phyloP scores from a whole-genome alignment of 1,140 invertebrate species.

The Euglossa dilemma region DNA sequence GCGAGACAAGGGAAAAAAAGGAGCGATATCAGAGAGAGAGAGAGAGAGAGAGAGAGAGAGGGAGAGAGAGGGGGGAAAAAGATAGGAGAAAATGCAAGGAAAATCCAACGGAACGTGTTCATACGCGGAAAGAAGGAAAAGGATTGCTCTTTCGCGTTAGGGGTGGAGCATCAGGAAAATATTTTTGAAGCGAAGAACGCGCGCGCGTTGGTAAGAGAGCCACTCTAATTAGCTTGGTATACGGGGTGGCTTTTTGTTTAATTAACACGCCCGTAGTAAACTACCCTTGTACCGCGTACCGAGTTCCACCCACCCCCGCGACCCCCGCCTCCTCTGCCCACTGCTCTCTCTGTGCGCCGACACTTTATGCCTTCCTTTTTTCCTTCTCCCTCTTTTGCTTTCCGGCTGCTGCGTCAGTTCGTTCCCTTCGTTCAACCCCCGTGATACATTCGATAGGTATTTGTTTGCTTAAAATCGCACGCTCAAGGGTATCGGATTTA shows the following conservation, averaged over 20 bases:
- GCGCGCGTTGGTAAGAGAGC: slow-evolving; percentile 60
- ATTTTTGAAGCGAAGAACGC: slow-evolving; percentile 72
- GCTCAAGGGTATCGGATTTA: slow-evolving; percentile 69
- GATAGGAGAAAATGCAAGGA: neutral
- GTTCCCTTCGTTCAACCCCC: slow-evolving; percentile 9
- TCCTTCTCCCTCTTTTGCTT: neutral
- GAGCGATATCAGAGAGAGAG: too few species aligned
- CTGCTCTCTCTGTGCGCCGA: neutral
- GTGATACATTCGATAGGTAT: slow-evolving; percentile 69
- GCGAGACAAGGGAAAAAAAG: neutral
- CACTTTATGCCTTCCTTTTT: slow-evolving; percentile 46
- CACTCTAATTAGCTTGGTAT: slow-evolving; percentile 77
- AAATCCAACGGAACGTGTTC: slow-evolving; percentile 32
- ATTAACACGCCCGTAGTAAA: slow-evolving; percentile 77
- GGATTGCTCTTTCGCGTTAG: slow-evolving; percentile 30
- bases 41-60: neutral
- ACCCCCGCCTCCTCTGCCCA: neutral
- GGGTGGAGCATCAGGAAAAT: slow-evolving; percentile 57
- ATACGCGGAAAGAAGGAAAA: slow-evolving; percentile 16
- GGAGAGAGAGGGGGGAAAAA: neutral
- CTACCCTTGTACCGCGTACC: slow-evolving; percentile 50
- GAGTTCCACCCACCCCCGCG: slow-evolving; percentile 19
- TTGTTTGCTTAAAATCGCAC: slow-evolving; percentile 73
- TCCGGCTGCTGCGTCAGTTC: neutral
- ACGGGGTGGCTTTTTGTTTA: slow-evolving; percentile 77